These are phyloP conservation scores for Brachionus angularis DNA, from an alignment of 1,140 invertebrate species.

Conservation along the genomic window DNA sequence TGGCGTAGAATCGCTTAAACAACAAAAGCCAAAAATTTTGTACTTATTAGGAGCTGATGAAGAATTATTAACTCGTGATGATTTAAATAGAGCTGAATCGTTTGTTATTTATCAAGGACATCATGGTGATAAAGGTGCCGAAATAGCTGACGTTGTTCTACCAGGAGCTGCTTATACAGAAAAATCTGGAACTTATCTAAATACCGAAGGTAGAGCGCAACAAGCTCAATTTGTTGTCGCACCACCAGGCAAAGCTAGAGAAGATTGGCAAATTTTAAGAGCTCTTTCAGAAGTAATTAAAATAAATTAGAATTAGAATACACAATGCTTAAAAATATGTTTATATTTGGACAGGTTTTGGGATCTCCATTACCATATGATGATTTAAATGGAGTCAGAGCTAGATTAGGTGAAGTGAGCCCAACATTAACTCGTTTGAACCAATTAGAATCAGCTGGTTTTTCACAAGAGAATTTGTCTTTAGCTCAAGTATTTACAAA, in stretches of 20 bases:
- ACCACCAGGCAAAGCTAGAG: slow-evolving; percentile 84
- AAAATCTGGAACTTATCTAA: slow-evolving; percentile 92
- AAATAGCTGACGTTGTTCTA: slow-evolving; percentile 84
- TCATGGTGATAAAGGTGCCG: slow-evolving; percentile 88
- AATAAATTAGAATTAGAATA: not conserved
- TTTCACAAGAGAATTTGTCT: slow-evolving; percentile 48
- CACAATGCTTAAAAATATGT: not conserved
- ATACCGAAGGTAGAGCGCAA: slow-evolving; percentile 94
- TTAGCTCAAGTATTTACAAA: slow-evolving; percentile 23
- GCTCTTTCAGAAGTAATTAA: slow-evolving; percentile 77
- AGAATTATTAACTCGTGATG: slow-evolving; percentile 68
- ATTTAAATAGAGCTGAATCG: slow-evolving; percentile 71
- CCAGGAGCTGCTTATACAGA: slow-evolving; percentile 96
- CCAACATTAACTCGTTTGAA: slow-evolving; percentile 82
- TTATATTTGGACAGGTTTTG: too few relatives aligned
- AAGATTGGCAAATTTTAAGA: slow-evolving; percentile 97
- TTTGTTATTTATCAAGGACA: slow-evolving; percentile 84
- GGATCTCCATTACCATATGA: slow-evolving; percentile 83
- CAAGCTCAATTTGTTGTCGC: slow-evolving; percentile 82
- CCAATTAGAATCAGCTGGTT: slow-evolving; percentile 75
- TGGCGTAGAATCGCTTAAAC: slow-evolving; percentile 68
- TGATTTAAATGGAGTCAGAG: slow-evolving; percentile 74
- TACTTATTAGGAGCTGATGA: slow-evolving; percentile 90
- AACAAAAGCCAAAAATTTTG: slow-evolving; percentile 72
- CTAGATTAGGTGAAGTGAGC: slow-evolving; percentile 74